Conservation (phyloP, 1,140 invertebrate species). For the Anagrus nilaparvatae region DNA sequence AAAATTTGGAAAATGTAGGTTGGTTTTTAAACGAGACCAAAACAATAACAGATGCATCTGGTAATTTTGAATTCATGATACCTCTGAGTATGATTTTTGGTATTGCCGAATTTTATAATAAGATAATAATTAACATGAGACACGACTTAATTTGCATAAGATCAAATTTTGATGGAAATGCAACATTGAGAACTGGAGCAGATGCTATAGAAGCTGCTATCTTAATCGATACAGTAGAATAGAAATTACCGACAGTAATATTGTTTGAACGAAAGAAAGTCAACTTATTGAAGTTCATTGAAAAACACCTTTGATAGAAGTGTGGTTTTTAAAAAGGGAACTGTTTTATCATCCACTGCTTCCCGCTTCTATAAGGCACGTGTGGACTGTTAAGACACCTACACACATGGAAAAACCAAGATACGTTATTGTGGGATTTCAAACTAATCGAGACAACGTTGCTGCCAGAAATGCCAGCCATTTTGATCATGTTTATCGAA, state of each 20-base stretch:
- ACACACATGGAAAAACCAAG: slow-evolving; percentile 18
- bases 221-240: slow-evolving; percentile 16
- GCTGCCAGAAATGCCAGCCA: slow-evolving; percentile 7
- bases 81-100: slow-evolving; percentile 33
- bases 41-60: too few species aligned
- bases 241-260: slow-evolving; percentile 16
- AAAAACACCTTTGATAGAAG: slow-evolving; percentile 19
- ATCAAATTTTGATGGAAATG: slow-evolving; percentile 23
- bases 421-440: slow-evolving; percentile 20
- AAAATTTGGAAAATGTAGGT: slow-evolving; percentile 21
- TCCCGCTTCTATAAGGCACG: slow-evolving; percentile 19
- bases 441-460: slow-evolving; percentile 17
- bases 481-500: slow-evolving; percentile 21
- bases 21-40: too few species aligned
- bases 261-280: slow-evolving; percentile 17
- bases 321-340: slow-evolving; percentile 29
- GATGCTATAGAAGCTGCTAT: too few species aligned
- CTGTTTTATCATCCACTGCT: slow-evolving; percentile 28
- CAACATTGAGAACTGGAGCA: too few species aligned
- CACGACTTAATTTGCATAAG: slow-evolving; percentile 36
- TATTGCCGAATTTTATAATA: slow-evolving; percentile 39
- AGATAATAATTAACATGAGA: slow-evolving; percentile 36
- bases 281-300: slow-evolving; percentile 17
- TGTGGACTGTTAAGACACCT: slow-evolving; percentile 19
- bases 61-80: slow-evolving; percentile 29